Base-by-base conservation (phyloP, 2,797 vertebrate species). In the Sorex maritimensis region DNA sequence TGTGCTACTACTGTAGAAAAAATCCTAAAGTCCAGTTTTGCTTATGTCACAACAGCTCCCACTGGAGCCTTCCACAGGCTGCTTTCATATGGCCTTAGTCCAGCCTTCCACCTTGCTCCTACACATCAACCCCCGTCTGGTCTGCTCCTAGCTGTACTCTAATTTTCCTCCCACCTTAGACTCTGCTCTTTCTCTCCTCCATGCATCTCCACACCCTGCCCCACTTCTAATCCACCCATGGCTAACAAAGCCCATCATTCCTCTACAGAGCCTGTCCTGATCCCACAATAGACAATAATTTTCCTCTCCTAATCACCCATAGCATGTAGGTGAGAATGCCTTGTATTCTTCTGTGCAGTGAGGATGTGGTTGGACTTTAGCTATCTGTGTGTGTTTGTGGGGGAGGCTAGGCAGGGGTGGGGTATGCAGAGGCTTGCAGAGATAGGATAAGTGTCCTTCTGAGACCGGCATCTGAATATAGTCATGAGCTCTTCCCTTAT, bases 31-130 rank as follows among this genome's bases (percentile, higher is more conserved):
- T 3, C 1, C 26, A 38, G 65, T 69, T 38, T 72, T 30, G 23
- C 4, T 69, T 28, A 5, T 0, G 0, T 46, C 19, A 21, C 65
- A 68, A 63, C 2, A 12, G 2, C 10, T 15, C 6, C 75, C 28
- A 41, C 58, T n/a, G 34, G 68, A 0, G 11, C 83, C n/a, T 61
- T n/a, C 88, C 17, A 1, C 0, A 2, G 75, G 68, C 28, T 19
- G 14, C 65, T 19, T 12, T 28, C 21, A 0, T 0, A 0, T 0
- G 1, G 13, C 4, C 68, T 41, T 14, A 2, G 11, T 6, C 4
- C 15, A 46, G 14, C 0, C 15, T 15, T 15, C 44, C 0, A 0
- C n/a, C n/a, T 63, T 8, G 0, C 11, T 26, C 49, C 24, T 15
- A 0, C 1, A 23, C 23, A 14, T 9, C 26, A n/a, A 0, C 24